Base-by-base conservation (phyloP, 2,113 vertebrate species). In the Ophiodon elongatus region DNA sequence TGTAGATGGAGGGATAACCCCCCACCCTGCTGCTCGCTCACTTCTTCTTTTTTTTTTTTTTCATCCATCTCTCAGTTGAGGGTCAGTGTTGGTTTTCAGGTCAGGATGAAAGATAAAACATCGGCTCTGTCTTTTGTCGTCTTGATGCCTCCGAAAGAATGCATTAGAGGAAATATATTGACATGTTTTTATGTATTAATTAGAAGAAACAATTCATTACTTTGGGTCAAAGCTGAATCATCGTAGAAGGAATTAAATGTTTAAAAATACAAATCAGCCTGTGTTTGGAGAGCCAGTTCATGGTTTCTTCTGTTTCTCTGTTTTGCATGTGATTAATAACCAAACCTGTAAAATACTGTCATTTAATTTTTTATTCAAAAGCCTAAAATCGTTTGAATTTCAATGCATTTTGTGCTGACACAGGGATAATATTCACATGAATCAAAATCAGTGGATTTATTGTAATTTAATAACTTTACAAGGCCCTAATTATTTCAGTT, bases 1-100 rank as follows among this genome's bases (percentile, higher is more conserved):
- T 65, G 70, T 35, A 90, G 94, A 94, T 91, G 77, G 67, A 89
- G 60, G 27, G 94, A 93, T 93, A 90, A 93, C 80, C 82, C 90
- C 92, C 92, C 88, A 92, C 83, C 86, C 87, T 35, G 85, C 81
- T 68, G 79, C 85, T 68, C 73, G 41, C 41, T 45, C 41, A 10
- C 11, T 8, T 43, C 41, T 41, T 17, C 1, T 78, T 17, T 19
- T 27, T 62, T 35, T 5, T 50, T 21, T 56, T 69, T 75, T 70
- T 79, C 82, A 67, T 81, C 80, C 59, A 63, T 84, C 78, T 81
- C 56, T 54, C 43, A 54, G 35, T 10, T 1, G 79, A 85, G 31
- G 59, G 59, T 64, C 70, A 80, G 31, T 1, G 19, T 29, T 60
- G 73, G 41, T 29, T 37, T 31, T 79, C 54, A 54, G 23, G 37